A percentile compares a stretch with the other conserved stretches of the same genome.
Evolutionary conservation across 2,888 invertebrate genomes (phyloP).

Genomic region (Danaus chrysippus): DNA sequence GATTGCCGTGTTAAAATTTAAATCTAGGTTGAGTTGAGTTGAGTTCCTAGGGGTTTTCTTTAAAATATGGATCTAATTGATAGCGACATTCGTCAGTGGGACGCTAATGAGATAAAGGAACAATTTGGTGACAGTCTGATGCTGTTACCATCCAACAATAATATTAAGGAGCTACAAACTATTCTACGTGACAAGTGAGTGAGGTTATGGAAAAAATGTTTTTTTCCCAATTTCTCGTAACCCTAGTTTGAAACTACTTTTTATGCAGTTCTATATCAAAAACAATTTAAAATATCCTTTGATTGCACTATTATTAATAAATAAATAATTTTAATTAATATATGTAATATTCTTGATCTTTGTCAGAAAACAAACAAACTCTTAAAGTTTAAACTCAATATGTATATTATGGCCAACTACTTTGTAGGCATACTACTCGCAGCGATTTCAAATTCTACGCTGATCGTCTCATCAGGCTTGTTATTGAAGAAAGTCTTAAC

Average conservation of each 20-base stretch:
- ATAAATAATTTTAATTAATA: too few species aligned
- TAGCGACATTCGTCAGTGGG: constrained; percentile 66
- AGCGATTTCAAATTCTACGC: constrained; percentile 99
- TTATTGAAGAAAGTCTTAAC: constrained; percentile 98
- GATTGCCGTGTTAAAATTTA: background rate
- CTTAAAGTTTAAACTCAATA: too few species aligned
- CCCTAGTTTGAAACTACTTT: background rate
- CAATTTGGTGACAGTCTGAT: constrained; percentile 85
- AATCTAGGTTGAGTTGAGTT: background rate
- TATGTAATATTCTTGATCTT: too few species aligned
- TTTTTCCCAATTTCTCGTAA: constrained; percentile 5
- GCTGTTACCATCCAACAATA: constrained; percentile 85
- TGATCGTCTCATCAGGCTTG: constrained; percentile 96
- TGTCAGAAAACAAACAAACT: too few species aligned
- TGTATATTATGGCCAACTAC: background rate
- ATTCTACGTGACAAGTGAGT: constrained; percentile 92
- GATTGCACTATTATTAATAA: too few species aligned
- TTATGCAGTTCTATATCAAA: too few species aligned
- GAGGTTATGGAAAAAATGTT: constrained; percentile 44
- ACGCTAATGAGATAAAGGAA: constrained; percentile 65
- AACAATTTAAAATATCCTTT: too few species aligned
- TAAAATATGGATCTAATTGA: constrained; percentile 62
- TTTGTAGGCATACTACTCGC: constrained; percentile 90
- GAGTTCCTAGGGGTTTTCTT: too few species aligned
- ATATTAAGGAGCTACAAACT: constrained; percentile 90